These are phyloP conservation scores for Acipenser ruthenus DNA, from an alignment of 2,797 vertebrate genomes.

Conservation along the genomic window DNA sequence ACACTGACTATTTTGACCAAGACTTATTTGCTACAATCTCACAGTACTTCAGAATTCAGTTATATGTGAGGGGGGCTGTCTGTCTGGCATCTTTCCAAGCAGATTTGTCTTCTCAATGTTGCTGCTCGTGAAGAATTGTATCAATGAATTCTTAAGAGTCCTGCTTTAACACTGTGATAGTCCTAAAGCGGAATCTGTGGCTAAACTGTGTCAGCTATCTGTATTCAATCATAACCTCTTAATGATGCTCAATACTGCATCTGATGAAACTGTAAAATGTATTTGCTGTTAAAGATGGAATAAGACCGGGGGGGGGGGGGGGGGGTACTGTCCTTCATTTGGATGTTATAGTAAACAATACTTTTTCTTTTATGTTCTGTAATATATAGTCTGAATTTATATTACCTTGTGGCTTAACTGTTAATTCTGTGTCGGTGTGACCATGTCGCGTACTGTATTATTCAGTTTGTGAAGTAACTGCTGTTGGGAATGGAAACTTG, in stretches of 20 bases:
- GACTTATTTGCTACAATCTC: constrained; percentile 1
- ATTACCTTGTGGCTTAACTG: neutral
- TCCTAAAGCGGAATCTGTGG: neutral
- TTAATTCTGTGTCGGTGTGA: neutral
- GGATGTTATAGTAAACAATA: neutral
- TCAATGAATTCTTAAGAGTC: neutral
- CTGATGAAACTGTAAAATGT: neutral
- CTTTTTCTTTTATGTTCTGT: neutral
- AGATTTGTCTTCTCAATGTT: neutral
- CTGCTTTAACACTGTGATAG: neutral
- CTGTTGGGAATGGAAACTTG: constrained; percentile 24
- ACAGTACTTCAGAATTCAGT: constrained; percentile 1
- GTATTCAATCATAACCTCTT: neutral
- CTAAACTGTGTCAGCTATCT: neutral
- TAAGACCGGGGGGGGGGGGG: neutral
- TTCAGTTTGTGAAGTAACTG: constrained; percentile 7
- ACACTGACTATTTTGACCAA: constrained; percentile 18
- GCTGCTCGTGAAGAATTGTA: neutral
- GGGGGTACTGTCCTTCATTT: neutral
- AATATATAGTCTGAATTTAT: neutral
- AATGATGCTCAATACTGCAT: neutral
- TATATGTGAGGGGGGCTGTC: neutral
- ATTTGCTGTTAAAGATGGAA: constrained; percentile 2
- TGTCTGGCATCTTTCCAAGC: neutral
- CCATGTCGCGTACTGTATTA: constrained; percentile 2